A percentile compares a stretch with the other conserved stretches of the same genome.
These are phyloP conservation scores for Heliothis subflexa DNA, from an alignment of 1,140 invertebrate genomes.

Conservation along the genomic window DNA sequence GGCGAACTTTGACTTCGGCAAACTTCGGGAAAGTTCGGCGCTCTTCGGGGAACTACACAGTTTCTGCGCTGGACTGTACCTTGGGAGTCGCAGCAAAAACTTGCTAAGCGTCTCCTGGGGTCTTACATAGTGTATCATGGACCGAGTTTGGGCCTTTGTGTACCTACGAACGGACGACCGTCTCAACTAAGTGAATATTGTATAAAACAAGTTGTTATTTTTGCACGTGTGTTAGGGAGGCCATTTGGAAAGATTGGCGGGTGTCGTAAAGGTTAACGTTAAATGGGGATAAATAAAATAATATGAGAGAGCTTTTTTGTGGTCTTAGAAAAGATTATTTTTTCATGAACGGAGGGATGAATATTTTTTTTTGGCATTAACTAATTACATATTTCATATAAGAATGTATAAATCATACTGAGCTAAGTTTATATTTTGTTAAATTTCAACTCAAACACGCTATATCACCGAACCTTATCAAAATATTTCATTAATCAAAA, in stretches of 20 bases:
- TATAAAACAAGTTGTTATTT: slow-evolving; percentile 1
- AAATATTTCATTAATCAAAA: too few relatives aligned
- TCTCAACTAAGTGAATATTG: slow-evolving; percentile 17
- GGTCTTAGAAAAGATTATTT: too few relatives aligned
- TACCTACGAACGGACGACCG: slow-evolving; percentile 4
- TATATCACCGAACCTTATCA: too few relatives aligned
- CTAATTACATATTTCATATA: too few relatives aligned
- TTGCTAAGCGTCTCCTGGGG: slow-evolving; percentile 37
- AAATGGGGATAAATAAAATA: too few relatives aligned
- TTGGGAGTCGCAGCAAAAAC: slow-evolving; percentile 23
- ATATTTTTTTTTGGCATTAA: too few relatives aligned
- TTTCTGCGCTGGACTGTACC: slow-evolving; percentile 33
- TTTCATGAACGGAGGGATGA: too few relatives aligned
- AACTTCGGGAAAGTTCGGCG: slow-evolving; percentile 31
- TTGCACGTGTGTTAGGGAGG: not conserved
- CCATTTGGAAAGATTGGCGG: not conserved
- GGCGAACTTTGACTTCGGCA: slow-evolving; percentile 38
- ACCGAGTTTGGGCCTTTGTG: slow-evolving; percentile 14
- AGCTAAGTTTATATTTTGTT: too few relatives aligned
- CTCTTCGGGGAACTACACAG: slow-evolving; percentile 20
- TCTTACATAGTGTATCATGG: slow-evolving; percentile 30
- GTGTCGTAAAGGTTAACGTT: too few relatives aligned
- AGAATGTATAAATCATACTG: too few relatives aligned
- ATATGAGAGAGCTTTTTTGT: too few relatives aligned
- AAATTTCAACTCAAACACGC: too few relatives aligned